Evolutionary conservation across 2,888 invertebrate species (phyloP).

Genomic region (Diaphora mendica): DNA sequence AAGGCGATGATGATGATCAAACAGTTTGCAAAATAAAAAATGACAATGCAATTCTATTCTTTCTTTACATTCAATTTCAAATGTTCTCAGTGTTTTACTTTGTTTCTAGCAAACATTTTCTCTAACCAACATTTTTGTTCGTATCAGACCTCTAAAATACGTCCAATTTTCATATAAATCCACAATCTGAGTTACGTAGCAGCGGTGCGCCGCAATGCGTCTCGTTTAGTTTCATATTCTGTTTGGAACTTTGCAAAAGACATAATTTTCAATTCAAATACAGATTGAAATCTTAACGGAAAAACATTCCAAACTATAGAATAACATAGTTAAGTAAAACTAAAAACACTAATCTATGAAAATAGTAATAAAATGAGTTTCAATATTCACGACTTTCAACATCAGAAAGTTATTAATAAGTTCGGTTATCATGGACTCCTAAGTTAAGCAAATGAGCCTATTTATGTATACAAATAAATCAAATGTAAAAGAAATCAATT

Average conservation of each 20-base stretch:
- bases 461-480: no score
- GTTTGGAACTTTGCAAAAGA: slow-evolving; percentile 7
- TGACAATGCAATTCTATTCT: background rate
- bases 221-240: slow-evolving; percentile 11
- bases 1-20: no score
- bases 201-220: slow-evolving; percentile 15
- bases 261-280: background rate
- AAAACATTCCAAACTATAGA: no score
- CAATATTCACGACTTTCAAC: no score
- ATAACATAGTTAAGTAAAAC: no score
- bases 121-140: background rate
- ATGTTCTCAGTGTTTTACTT: background rate
- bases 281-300: background rate
- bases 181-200: background rate
- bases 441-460: no score
- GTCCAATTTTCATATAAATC: background rate
- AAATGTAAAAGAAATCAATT: no score
- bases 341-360: no score
- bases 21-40: background rate
- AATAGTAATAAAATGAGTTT: no score
- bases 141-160: background rate
- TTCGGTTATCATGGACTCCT: no score
- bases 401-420: background rate
- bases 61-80: background rate
- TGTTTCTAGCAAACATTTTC: background rate